Evolutionary conservation across 2,888 invertebrate genomes (phyloP).

Genomic region (Cheilosia scutellata): DNA sequence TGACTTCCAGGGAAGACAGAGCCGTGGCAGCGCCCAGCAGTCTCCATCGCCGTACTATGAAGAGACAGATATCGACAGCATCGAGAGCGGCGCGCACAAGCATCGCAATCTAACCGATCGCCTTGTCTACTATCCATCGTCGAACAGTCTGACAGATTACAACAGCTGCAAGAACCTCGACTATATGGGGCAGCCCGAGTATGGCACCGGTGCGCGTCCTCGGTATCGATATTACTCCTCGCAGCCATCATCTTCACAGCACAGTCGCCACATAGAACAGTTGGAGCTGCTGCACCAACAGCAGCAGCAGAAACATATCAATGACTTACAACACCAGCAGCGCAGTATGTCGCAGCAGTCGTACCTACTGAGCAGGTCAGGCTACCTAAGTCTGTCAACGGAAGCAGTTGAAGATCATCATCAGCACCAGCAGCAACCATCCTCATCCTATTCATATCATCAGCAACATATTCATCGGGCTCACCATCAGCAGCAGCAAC

Average conservation of each 20-base stretch:
- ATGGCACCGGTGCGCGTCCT: constrained; percentile 46
- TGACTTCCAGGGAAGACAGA: constrained; percentile 4
- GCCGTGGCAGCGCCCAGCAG: constrained; percentile 16
- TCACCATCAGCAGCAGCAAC: constrained; percentile 80
- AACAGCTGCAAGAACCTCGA: constrained; percentile 82
- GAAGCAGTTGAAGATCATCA: constrained; percentile 81
- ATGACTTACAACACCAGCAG: constrained; percentile 69
- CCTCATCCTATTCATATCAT: constrained; percentile 78
- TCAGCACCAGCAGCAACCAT: constrained; percentile 76
- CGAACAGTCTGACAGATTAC: constrained; percentile 84
- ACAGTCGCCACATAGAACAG: constrained; percentile 55
- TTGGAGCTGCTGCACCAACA: constrained; percentile 65
- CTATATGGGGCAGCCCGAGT: constrained; percentile 77
- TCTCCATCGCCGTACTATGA: constrained; percentile 66
- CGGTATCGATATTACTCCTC: constrained; percentile 62
- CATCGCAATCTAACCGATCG: constrained; percentile 88
- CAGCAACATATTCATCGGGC: constrained; percentile 73
- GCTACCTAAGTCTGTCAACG: constrained; percentile 72
- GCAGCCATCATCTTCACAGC: constrained; percentile 55
- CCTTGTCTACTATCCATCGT: constrained; percentile 91
- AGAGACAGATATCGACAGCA: constrained; percentile 79
- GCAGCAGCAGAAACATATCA: constrained; percentile 67
- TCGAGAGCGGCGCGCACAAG: constrained; percentile 77
- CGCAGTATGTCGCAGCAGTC: constrained; percentile 59
- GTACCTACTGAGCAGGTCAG: constrained; percentile 75